Base-by-base conservation (phyloP, 2,888 invertebrate species). In the Hermodice carunculata region DNA sequence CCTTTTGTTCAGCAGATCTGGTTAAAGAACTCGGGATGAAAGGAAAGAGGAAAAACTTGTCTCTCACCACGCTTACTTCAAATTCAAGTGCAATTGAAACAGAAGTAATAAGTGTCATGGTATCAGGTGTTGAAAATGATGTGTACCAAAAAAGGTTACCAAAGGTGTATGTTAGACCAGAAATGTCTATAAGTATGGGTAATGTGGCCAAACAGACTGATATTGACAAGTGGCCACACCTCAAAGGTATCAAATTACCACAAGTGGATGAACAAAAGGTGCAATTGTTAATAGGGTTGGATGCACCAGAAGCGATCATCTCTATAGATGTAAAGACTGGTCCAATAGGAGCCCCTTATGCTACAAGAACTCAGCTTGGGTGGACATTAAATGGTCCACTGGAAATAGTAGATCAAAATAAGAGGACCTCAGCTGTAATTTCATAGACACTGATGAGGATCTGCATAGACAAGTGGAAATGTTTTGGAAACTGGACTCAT, bases 401-500 rank as follows among this genome's bases (percentile, higher is more conserved):
- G 0, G 42, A 53, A 17, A n/a, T n/a, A n/a, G 22, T 19, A 17
- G 43, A 6, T 17, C 24, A 4, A 5, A 6, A 31, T 2, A 19
- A 17, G 44, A 26, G 37, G 8, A 54, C 37, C 22, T 28, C 22
- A 1, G 31, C 53, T 1, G 19, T n/a, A n/a, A 66, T 28, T 66
- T 58, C 29, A 31, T 58, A 4, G 22, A 53, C 1, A 11, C 61
- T 3, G 5, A 94, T 93, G 58, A 95, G 88, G 8, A 95, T 94
- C 48, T 92, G 91, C 67, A 96, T 93, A 86, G 94, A 95, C 76
- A 95, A 89, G 24, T 92, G 90, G 85, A 81, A 94, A 91, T 58
- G 93, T 57, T 64, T n/a, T 67, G 64, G 60, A 43, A 67, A 28
- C 8, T 67, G 19, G 67, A 67, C n/a, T n/a, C n/a, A n/a, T n/a